These are phyloP conservation scores for Okamejei kenojei DNA, from an alignment of 2,797 vertebrate species.

Conservation along the genomic window DNA sequence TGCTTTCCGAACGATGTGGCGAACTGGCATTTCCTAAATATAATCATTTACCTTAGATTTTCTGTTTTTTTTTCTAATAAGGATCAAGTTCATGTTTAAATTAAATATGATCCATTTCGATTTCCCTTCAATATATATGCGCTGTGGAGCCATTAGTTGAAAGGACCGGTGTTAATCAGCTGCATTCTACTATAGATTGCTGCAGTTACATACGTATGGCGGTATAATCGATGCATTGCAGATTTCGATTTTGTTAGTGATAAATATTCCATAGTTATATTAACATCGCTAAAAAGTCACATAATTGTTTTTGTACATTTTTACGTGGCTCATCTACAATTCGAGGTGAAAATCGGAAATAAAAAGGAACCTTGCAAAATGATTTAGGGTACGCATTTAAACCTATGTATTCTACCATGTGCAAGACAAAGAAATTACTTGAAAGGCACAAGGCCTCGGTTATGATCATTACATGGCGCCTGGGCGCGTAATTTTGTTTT, in stretches of 20 bases:
- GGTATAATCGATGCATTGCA: constrained; percentile 13
- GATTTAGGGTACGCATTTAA: neutral
- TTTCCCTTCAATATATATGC: neutral
- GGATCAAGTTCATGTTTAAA: constrained; percentile 37
- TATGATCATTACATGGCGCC: constrained; percentile 81
- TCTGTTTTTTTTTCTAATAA: neutral
- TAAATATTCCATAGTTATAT: constrained; percentile 7
- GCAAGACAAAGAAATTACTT: constrained; percentile 39
- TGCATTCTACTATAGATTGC: neutral
- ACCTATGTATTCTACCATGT: constrained; percentile 27
- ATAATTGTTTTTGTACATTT: neutral
- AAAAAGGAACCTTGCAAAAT: neutral
- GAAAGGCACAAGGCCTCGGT: constrained; percentile 86
- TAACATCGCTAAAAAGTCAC: neutral
- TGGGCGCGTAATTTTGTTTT: constrained; percentile 49
- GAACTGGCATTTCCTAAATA: neutral
- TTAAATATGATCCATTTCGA: constrained; percentile 32
- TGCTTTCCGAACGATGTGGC: neutral
- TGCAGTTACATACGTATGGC: constrained; percentile 7
- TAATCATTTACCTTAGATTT: neutral
- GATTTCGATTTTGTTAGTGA: constrained; percentile 15
- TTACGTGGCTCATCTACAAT: neutral
- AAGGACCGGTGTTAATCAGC: neutral
- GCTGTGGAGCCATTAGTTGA: neutral
- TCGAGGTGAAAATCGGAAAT: constrained; percentile 8